Conservation (phyloP, 2,113 vertebrate genomes). For the Rattus rattus region DNA sequence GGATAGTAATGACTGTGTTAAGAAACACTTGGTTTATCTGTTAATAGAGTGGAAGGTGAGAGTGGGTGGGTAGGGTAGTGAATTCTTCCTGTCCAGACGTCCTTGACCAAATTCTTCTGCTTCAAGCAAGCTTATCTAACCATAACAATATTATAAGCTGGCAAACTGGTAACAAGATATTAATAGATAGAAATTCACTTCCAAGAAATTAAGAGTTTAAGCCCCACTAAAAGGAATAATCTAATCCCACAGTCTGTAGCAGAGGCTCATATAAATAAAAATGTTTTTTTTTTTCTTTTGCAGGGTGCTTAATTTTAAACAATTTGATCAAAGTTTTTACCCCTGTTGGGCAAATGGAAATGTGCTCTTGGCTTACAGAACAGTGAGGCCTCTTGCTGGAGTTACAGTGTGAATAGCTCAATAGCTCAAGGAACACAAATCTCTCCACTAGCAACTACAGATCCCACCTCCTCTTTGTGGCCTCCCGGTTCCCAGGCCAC, state of each 20-base stretch:
- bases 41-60: not conserved
- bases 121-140: slow-evolving; percentile 48
- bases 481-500: not conserved
- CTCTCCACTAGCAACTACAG: not conserved
- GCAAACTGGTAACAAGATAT: not conserved
- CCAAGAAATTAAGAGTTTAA: slow-evolving; percentile 41
- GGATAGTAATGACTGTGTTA: not conserved
- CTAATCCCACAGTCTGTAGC: not conserved
- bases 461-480: not conserved
- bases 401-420: not conserved
- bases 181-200: slow-evolving; percentile 57
- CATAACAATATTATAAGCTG: not conserved
- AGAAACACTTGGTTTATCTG: slow-evolving; percentile 24
- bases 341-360: not conserved
- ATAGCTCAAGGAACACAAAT: not conserved
- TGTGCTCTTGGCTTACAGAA: not conserved
- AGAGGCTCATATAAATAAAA: not conserved
- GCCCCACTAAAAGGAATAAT: slow-evolving; percentile 16
- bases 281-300: not conserved
- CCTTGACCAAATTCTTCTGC: slow-evolving; percentile 51
- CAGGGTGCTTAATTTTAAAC: slow-evolving; percentile 18
- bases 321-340: slow-evolving; percentile 28
- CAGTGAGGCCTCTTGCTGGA: not conserved
- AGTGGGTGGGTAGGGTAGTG: not conserved
- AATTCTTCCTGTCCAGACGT: not conserved